Conservation (phyloP, 1,140 invertebrate species). For the Cataglyphis hispanica region DNA sequence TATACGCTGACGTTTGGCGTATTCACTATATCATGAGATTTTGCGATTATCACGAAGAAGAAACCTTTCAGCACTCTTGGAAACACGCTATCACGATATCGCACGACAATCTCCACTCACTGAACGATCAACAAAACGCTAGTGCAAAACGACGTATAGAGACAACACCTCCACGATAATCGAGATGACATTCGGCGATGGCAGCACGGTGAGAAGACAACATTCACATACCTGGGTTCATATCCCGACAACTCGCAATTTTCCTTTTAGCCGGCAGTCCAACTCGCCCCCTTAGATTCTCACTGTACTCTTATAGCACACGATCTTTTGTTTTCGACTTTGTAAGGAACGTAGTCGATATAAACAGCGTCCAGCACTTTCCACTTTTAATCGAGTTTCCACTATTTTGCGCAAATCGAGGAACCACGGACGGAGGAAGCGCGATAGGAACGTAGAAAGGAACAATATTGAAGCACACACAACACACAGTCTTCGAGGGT, state of each 20-base stretch:
- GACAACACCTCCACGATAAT: background rate
- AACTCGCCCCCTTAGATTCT: conserved; percentile 60
- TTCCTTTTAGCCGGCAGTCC: conserved; percentile 70
- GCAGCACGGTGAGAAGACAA: background rate
- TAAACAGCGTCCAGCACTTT: conserved; percentile 63
- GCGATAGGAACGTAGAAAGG: conserved; percentile 49
- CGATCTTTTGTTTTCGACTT: conserved; percentile 17
- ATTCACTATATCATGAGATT: too few relatives aligned
- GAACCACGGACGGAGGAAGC: conserved; percentile 33
- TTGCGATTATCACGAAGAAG: too few relatives aligned
- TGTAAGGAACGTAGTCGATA: background rate
- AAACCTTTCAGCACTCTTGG: too few relatives aligned
- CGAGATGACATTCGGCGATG: background rate
- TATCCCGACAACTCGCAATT: conserved; percentile 83
- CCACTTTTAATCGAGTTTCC: conserved; percentile 28
- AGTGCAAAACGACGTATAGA: too few relatives aligned
- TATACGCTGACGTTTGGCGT: too few relatives aligned
- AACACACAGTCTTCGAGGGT: conserved; percentile 62
- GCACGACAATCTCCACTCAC: too few relatives aligned
- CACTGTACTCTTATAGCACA: conserved; percentile 66
- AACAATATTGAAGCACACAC: conserved; percentile 65
- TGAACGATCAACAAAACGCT: too few relatives aligned
- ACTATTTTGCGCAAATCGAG: conserved; percentile 25
- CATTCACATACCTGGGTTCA: conserved; percentile 84
- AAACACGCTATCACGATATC: too few relatives aligned